A percentile compares a stretch with the other conserved stretches of the same genome.
Conservation (phyloP, 2,888 invertebrate genomes). For the Cheilosia grossa region DNA sequence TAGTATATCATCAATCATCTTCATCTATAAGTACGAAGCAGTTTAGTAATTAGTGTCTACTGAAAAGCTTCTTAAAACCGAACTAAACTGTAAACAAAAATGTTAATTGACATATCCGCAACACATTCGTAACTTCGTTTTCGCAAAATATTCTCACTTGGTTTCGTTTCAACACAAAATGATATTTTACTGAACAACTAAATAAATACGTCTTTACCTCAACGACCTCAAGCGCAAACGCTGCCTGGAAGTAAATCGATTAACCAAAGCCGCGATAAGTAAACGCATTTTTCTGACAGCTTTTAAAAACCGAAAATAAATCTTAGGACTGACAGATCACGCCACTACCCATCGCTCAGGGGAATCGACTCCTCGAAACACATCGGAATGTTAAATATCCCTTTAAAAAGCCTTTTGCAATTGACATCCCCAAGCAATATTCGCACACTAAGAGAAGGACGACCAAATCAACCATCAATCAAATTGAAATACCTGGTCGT, state of each 20-base stretch:
- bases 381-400: slow-evolving; percentile 63
- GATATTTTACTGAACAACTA: no score
- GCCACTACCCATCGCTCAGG: neutral
- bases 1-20: no score
- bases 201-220: no score
- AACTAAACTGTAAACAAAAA: no score
- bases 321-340: neutral
- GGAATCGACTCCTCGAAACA: slow-evolving; percentile 13
- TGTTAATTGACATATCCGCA: no score
- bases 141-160: no score
- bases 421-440: slow-evolving; percentile 52
- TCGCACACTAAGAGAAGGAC: slow-evolving; percentile 4
- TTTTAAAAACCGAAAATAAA: slow-evolving; percentile 8
- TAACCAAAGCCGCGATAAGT: slow-evolving; percentile 8
- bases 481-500: slow-evolving; percentile 23
- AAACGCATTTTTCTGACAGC: slow-evolving; percentile 39
- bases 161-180: no score
- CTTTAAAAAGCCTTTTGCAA: slow-evolving; percentile 66
- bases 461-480: slow-evolving; percentile 69
- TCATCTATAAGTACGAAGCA: no score
- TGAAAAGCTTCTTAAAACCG: no score
- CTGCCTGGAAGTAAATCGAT: neutral
- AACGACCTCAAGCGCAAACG: no score
- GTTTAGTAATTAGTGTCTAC: no score
- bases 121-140: no score